A percentile compares a stretch with the other conserved stretches of the same genome.
Conservation (phyloP, 2,888 invertebrate genomes). For the Ophion costatus region DNA sequence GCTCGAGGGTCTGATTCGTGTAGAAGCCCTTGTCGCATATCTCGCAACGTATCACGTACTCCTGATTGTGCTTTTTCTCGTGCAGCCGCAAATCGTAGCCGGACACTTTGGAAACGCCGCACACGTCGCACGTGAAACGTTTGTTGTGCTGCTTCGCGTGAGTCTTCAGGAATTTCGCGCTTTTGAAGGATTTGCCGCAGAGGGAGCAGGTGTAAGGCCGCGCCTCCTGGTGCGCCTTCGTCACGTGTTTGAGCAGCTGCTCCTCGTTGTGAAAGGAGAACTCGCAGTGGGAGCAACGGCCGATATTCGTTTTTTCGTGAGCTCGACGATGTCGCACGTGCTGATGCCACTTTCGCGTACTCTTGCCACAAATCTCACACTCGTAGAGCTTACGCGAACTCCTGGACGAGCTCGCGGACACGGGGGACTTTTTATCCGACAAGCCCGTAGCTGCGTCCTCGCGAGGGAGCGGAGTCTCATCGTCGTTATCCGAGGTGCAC, state of each 20-base stretch:
- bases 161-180: conserved; percentile 84
- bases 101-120: conserved; percentile 77
- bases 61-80: conserved; percentile 85
- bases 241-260: conserved; percentile 84
- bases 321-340: conserved; percentile 71
- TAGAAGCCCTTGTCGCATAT: conserved; percentile 85
- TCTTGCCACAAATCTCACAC: conserved; percentile 73
- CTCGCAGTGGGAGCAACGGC: conserved; percentile 83
- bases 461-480: conserved; percentile 43
- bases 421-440: conserved; percentile 2
- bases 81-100: conserved; percentile 82
- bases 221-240: conserved; percentile 85
- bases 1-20: conserved; percentile 84
- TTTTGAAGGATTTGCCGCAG: conserved; percentile 85
- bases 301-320: conserved; percentile 67
- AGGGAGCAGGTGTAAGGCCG: conserved; percentile 85
- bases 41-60: conserved; percentile 84
- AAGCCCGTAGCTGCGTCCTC: conserved; percentile 42
- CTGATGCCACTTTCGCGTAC: conserved; percentile 68
- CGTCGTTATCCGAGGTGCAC: conserved; percentile 46
- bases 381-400: conserved; percentile 67
- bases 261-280: conserved; percentile 84
- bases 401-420: neutral
- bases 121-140: conserved; percentile 77
- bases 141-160: conserved; percentile 85